Conservation (phyloP, 2,888 invertebrate genomes). For the Heteropelma amictum region DNA sequence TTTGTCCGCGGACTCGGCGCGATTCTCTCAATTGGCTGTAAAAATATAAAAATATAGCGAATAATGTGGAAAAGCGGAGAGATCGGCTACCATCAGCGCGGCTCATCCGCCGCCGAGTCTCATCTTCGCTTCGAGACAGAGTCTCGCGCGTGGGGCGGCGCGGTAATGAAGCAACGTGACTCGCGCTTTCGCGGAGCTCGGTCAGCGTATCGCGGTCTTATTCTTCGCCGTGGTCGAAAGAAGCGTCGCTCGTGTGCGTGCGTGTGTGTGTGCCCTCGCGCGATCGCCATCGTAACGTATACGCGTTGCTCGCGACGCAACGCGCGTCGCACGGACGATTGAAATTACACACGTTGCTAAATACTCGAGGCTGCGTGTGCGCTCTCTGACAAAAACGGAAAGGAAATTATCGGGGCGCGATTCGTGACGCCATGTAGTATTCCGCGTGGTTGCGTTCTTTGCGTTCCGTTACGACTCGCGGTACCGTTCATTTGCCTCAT, state of each 20-base stretch:
- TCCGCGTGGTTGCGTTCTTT: conserved; percentile 3
- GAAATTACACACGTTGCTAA: conserved; percentile 30
- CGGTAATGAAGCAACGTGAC: conserved; percentile 76
- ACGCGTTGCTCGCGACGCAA: neutral
- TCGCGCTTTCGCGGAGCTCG: conserved; percentile 70
- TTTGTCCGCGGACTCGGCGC: conserved; percentile 12
- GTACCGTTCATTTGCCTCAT: no score
- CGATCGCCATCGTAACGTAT: neutral
- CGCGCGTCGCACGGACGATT: conserved; percentile 8
- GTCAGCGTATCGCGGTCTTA: no score
- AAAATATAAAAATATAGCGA: neutral
- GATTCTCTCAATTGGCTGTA: neutral
- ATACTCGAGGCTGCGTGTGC: conserved; percentile 10
- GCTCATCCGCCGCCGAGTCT: conserved; percentile 59
- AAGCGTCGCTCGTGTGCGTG: conserved; percentile 74
- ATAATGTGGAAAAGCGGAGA: no score
- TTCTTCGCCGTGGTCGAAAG: conserved; percentile 76
- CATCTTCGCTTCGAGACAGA: no score
- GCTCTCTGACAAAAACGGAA: neutral
- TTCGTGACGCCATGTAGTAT: conserved; percentile 31
- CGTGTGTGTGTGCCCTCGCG: neutral
- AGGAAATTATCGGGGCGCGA: neutral
- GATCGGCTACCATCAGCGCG: no score
- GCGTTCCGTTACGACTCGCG: neutral
- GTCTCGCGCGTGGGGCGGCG: conserved; percentile 74